These are phyloP conservation scores for Drosophila dunni DNA, from an alignment of 1,140 invertebrate genomes.

Conservation along the genomic window DNA sequence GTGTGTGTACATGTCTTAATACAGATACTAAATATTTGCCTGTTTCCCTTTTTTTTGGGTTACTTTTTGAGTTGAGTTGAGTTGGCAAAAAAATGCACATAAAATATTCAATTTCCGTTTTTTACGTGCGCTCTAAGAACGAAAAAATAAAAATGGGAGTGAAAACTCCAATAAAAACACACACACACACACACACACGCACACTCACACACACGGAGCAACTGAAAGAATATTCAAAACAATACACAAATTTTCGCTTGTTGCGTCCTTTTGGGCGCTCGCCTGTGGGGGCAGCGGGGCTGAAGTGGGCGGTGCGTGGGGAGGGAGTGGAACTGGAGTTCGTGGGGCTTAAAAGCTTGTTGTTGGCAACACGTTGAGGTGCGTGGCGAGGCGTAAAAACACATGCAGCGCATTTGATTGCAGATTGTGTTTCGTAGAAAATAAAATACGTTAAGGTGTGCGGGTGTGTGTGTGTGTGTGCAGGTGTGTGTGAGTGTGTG, in stretches of 20 bases:
- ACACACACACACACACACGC: not conserved
- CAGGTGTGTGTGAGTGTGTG: not conserved
- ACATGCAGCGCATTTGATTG: constrained; percentile 59
- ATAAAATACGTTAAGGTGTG: constrained; percentile 5
- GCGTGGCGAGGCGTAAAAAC: constrained; percentile 45
- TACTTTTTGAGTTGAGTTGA: constrained; percentile 28
- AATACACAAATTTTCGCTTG: constrained; percentile 45
- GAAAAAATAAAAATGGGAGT: constrained; percentile 12
- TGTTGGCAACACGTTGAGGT: constrained; percentile 28
- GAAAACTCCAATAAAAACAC: constrained; percentile 52
- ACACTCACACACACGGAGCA: constrained; percentile 27
- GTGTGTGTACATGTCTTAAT: not conserved
- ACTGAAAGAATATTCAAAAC: constrained; percentile 34
- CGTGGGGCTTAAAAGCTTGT: not conserved
- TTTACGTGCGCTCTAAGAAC: constrained; percentile 34
- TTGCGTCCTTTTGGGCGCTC: constrained; percentile 40
- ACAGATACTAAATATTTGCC: constrained; percentile 2
- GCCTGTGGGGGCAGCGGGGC: not conserved
- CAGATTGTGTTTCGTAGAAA: constrained; percentile 41
- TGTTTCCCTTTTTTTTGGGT: constrained; percentile 6
- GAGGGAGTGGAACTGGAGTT: not conserved
- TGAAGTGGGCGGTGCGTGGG: not conserved
- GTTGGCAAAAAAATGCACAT: constrained; percentile 42
- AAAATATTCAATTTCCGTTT: constrained; percentile 66
- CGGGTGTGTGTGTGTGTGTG: not conserved